A percentile compares a stretch with the other conserved stretches of the same genome.
These are phyloP conservation scores for Atherinomorus stipes DNA, from an alignment of 2,113 vertebrate genomes.

Conservation along the genomic window DNA sequence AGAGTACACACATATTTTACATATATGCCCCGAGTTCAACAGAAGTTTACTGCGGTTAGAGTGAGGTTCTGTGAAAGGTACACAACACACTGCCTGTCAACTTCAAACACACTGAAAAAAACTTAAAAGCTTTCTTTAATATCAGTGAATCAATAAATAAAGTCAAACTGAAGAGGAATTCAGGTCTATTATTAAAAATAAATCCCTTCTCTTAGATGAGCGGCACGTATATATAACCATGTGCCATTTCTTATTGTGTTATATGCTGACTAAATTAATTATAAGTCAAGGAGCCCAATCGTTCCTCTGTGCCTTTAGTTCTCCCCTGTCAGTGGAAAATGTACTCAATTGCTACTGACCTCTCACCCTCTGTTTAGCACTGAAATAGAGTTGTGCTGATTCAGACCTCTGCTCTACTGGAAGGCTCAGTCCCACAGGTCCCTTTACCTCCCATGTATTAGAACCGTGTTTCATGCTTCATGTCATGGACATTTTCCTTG, in stretches of 20 bases:
- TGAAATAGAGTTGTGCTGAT: conserved; percentile 40
- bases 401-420: conserved; percentile 30
- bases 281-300: conserved; percentile 12
- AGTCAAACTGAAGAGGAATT: not conserved
- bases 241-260: conserved; percentile 10
- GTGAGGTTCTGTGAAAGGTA: not conserved
- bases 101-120: conserved; percentile 26
- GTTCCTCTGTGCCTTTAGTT: conserved; percentile 15
- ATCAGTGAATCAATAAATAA: not conserved
- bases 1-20: conserved; percentile 22
- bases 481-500: conserved; percentile 33
- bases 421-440: conserved; percentile 34
- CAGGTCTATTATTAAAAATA: conserved; percentile 19
- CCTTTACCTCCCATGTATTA: conserved; percentile 54
- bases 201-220: not conserved
- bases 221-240: conserved; percentile 7
- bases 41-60: conserved; percentile 5
- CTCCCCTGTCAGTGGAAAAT: conserved; percentile 40
- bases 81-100: conserved; percentile 13
- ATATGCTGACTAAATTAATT: conserved; percentile 1
- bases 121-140: not conserved
- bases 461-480: conserved; percentile 14
- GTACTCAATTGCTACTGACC: conserved; percentile 29
- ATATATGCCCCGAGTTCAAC: conserved; percentile 25
- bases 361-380: conserved; percentile 40